Base-by-base conservation (phyloP, 2,797 vertebrate genomes). In the Eremophila alpestris region DNA sequence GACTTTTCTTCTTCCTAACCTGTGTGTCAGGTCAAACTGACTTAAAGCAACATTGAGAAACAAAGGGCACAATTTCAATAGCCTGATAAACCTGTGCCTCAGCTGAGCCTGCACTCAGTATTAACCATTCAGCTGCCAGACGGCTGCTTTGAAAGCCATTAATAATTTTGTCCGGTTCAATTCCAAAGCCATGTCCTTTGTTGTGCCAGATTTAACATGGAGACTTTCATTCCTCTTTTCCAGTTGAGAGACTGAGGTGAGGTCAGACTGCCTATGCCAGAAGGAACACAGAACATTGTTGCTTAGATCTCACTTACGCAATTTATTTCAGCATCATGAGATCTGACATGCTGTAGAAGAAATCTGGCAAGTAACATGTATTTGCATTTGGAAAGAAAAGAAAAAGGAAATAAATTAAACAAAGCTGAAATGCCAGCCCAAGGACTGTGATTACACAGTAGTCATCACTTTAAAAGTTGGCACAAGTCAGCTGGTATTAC, bases 311-410 rank as follows among this genome's bases (percentile, higher is more conserved):
- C 32, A 27, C 62, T 86, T 73, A 52, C n/a, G 63, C 40, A 54
- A n/a, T 86, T 91, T 77, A 32, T 93, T 91, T 87, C 69, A 51
- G 30, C 62, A 71, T 55, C 34, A 48, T 75, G 76, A 64, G 68
- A 92, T 54, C 43, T 70, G 78, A 85, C 64, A 62, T 71, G 77
- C 54, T 76, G 36, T 76, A 83, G 67, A 90, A 90, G 27, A 76
- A 73, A 92, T 88, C 68, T 93, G 93, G 71, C 89, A 86, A 87
- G 68, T 18, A 65, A 89, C 13, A 52, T 63, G 6, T 65, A 81
- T 92, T 90, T 95, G 45, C 71, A 65, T 94, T 95, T 96, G 43
- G 79, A 95, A 91, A 77, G 69, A 83, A 91, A 91, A 62, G 38
- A 30, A 73, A 71, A 89, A 88, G 56, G 54, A 95, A 91, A 88